Evolutionary conservation across 2,113 vertebrate genomes (phyloP), one percentile per base, ranked within the genome.

Genomic region (Bettongia penicillata): DNA sequence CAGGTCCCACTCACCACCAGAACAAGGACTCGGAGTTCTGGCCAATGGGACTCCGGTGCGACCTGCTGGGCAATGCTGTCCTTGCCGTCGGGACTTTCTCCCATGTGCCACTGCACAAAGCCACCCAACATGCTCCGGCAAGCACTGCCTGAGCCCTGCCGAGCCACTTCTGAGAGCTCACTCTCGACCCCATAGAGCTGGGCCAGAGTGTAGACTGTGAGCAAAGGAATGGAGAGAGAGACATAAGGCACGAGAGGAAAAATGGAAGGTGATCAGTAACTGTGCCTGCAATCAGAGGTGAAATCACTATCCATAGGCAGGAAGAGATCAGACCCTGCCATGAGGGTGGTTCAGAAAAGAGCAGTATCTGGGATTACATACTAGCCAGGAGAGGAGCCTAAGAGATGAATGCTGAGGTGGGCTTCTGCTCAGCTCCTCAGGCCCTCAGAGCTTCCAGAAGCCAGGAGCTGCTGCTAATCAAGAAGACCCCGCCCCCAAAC

Each of bases 121-220:
- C 99, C 99, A 0, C 99, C 99, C 0, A 99, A 97, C 98, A 99
- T 99, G 97, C 99, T 99, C 51, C 99, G 98, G 68, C 99, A 99
- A 26, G 99, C 99, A 0, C 99, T 99, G 95, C 99, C 99, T 0
- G 99, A 99, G 47, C 99, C 99, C 50, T 98, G 99, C n/a, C 99
- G 99, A 0, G 99, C 99, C 96, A 99, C 99, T 93, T 98, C 99
- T 0, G 99, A 99, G 97, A 99, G 98, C 97, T 99, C 99, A 0
- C 99, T 98, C 89, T 99, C 99, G 22, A 99, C 98, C 0, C 99
- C 99, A 0, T 99, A 99, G 68, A 99, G 98, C 94, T 93, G 98
- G 10, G 99, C 99, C 97, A 99, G 98, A 1, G 99, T 95, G 90
- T 99, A 99, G 93, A 99, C 99, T 99, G 98, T 0, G 0, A 61